Conservation (phyloP, 2,113 vertebrate genomes). For the Craseonycteris thonglongyai region DNA sequence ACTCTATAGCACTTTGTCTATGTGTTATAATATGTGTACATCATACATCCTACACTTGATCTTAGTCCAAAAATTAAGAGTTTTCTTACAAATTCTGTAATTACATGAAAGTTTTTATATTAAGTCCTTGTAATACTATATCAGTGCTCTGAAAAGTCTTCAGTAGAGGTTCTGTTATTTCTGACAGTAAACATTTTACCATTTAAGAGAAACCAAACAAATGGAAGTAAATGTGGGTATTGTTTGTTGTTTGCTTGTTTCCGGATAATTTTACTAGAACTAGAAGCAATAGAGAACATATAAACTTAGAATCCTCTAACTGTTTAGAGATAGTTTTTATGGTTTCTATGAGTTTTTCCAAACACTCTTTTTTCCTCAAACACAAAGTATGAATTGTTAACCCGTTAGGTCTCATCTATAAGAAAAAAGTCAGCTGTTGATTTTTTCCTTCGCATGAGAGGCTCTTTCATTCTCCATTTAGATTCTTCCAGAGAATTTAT, state of each 20-base stretch:
- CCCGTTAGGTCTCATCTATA: background rate
- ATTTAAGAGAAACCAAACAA: background rate
- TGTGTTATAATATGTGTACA: too few relatives aligned
- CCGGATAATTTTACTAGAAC: background rate
- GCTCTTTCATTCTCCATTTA: slow-evolving; percentile 10
- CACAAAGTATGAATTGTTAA: background rate
- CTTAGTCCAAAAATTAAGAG: background rate
- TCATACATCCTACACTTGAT: background rate
- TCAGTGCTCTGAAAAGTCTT: background rate
- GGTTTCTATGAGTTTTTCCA: background rate
- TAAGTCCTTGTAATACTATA: background rate
- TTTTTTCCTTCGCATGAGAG: background rate
- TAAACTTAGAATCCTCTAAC: background rate
- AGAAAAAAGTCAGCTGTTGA: background rate
- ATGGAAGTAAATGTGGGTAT: background rate
- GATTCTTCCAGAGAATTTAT: background rate
- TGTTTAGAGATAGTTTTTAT: slow-evolving; percentile 21
- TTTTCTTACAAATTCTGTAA: background rate
- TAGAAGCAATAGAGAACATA: background rate
- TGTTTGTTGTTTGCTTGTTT: slow-evolving; percentile 15
- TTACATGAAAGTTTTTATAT: background rate
- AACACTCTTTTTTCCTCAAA: background rate
- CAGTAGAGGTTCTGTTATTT: background rate
- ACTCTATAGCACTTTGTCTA: too few relatives aligned
- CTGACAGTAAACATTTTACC: background rate